Conservation (phyloP, 2,888 invertebrate genomes). For the Sphaerophoria rueppellii region DNA sequence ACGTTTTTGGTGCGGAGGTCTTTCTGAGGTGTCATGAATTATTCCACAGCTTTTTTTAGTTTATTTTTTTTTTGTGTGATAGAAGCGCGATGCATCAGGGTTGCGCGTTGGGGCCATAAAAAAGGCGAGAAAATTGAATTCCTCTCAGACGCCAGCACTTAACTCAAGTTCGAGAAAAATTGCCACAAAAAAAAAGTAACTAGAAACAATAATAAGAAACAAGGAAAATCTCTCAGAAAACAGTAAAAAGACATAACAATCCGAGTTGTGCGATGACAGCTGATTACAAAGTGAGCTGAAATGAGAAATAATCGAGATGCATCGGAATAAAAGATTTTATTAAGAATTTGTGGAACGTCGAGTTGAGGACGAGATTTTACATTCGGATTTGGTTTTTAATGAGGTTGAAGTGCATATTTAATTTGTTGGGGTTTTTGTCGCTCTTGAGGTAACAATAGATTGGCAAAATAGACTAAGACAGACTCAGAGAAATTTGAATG, state of each 20-base stretch:
- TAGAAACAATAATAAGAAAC: neutral
- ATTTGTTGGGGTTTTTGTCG: conserved; percentile 1
- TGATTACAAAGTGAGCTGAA: conserved; percentile 67
- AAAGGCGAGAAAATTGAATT: conserved; percentile 73
- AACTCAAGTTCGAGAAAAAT: conserved; percentile 53
- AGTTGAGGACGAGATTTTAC: conserved; percentile 45
- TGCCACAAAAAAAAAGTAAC: conserved; percentile 26
- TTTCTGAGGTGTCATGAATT: conserved; percentile 69
- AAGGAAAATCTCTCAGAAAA: conserved; percentile 38
- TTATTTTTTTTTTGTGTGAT: neutral
- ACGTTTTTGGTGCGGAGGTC: conserved; percentile 25
- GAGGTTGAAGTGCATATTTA: conserved; percentile 59
- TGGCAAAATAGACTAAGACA: neutral
- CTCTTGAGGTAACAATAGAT: too few relatives aligned
- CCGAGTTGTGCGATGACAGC: conserved; percentile 59
- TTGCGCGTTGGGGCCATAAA: conserved; percentile 67
- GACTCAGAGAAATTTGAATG: neutral
- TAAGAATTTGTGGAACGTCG: neutral
- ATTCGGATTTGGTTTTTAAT: conserved; percentile 57
- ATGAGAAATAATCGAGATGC: conserved; percentile 66
- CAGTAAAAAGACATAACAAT: conserved; percentile 32
- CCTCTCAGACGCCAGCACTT: conserved; percentile 68
- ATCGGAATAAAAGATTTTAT: conserved; percentile 66
- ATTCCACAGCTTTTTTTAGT: conserved; percentile 56
- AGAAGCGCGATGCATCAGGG: conserved; percentile 39